Evolutionary conservation across 1,140 invertebrate species (phyloP).

Genomic region (Akabosia matsudoensis): DNA sequence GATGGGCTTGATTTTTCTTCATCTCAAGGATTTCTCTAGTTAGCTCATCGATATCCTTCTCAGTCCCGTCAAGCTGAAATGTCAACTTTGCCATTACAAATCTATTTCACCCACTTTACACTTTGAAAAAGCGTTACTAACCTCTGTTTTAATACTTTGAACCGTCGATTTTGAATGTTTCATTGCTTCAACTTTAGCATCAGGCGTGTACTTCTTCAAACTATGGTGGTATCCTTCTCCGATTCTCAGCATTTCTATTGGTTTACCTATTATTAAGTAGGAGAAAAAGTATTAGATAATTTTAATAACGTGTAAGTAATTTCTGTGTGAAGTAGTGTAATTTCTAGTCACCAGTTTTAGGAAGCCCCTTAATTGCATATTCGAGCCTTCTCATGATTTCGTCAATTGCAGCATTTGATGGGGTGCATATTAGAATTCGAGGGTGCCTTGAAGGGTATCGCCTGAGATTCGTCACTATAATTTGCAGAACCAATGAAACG

Average conservation of each 20-base stretch:
- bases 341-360: neutral
- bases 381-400: slow-evolving; percentile 36
- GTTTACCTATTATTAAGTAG: neutral
- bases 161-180: neutral
- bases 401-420: slow-evolving; percentile 43
- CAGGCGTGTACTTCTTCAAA: neutral
- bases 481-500: slow-evolving; percentile 37
- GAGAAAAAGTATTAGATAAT: neutral
- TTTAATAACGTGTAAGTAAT: too few relatives aligned
- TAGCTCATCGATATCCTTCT: neutral
- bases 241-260: neutral
- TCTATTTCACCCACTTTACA: neutral
- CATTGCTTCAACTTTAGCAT: neutral
- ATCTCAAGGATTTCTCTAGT: neutral
- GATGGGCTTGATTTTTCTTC: neutral
- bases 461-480: slow-evolving; percentile 1
- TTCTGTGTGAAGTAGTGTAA: too few relatives aligned
- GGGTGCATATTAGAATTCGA: slow-evolving; percentile 43
- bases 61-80: neutral
- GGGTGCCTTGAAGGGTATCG: neutral
- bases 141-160: neutral
- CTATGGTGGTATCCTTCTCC: neutral
- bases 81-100: neutral
- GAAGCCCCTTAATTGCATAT: neutral
- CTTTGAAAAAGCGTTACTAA: neutral